Base-by-base conservation (phyloP, 2,113 vertebrate species). In the Tenebrosternarchus preto region DNA sequence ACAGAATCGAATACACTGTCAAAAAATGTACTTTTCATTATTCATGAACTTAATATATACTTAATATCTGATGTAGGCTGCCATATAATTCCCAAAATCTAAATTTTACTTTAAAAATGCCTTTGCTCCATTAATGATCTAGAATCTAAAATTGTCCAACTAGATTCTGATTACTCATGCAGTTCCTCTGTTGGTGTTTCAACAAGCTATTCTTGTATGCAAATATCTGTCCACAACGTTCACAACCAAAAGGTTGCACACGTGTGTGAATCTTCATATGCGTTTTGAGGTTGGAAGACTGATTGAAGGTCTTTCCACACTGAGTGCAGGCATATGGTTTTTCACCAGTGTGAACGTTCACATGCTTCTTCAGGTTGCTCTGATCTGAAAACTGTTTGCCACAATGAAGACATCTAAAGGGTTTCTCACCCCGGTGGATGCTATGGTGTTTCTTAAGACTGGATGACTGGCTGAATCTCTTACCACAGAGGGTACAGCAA, bases 381-480 rank as follows among this genome's bases (percentile, higher is more conserved):
- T 77, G 76, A 24, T 87, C 83, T 1, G 85, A 79, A 68, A 87
- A 87, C 4, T 76, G 81, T 36, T 87, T 87, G 16, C 83, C 85
- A 20, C 86, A 88, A 74, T 86, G 86, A 22, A 72, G 7, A n/a
- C 86, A 88, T 55, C 83, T 80, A 72, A 86, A 86, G 11, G 85
- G 86, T 22, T 86, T 88, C 57, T 86, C 86, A 12, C 86, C 86
- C 20, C 78, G 83, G 64, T 88, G 86, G 64, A 88, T 83, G 68
- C 86, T 78, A 25, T 88, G 82, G 29, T 88, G 86, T 59, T 86
- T 88, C 63, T 80, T 86, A 17, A 88, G 81, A 56, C 83, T 88
- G 17, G 85, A 83, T 0, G 86, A 78, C 56, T 88, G 83, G 46
- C 81, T 80, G 39, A 88, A 88, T 19, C 80, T 63, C 64, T 88